These are phyloP conservation scores for Galerucella calmariensis DNA, from an alignment of 2,888 invertebrate genomes.

Conservation along the genomic window DNA sequence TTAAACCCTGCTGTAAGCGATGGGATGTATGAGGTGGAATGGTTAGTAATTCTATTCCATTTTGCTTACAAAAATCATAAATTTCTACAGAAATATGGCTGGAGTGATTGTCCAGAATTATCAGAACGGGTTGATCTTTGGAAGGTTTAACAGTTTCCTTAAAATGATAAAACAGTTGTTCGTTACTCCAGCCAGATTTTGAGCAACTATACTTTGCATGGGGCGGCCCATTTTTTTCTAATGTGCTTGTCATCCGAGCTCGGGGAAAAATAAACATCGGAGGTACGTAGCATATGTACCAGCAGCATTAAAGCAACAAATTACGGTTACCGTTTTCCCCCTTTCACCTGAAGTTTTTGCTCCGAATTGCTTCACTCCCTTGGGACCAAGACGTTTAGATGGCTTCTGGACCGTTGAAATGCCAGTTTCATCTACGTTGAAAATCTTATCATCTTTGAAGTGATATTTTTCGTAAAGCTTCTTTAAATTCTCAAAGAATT, in stretches of 20 bases:
- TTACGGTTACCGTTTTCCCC: not conserved
- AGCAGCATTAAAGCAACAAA: not conserved
- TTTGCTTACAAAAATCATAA: slow-evolving; percentile 21
- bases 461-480: slow-evolving; percentile 10
- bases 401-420: not conserved
- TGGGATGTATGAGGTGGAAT: too few species aligned
- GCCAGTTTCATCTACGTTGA: not conserved
- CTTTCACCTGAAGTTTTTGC: slow-evolving; percentile 1
- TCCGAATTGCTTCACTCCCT: not conserved
- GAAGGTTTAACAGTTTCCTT: slow-evolving; percentile 9
- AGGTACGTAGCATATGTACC: not conserved
- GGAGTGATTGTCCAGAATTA: slow-evolving; percentile 26
- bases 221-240: not conserved
- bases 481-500: not conserved
- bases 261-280: not conserved
- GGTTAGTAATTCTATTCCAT: slow-evolving; percentile 22
- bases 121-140: slow-evolving; percentile 7
- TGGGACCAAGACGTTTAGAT: not conserved
- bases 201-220: too few species aligned
- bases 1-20: slow-evolving; percentile 14
- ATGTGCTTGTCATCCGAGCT: not conserved
- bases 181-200: not conserved
- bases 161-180: not conserved
- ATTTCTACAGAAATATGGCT: slow-evolving; percentile 24
- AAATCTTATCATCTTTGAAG: not conserved